Base-by-base conservation (phyloP, 2,888 invertebrate genomes). In the Eilema sororculum region DNA sequence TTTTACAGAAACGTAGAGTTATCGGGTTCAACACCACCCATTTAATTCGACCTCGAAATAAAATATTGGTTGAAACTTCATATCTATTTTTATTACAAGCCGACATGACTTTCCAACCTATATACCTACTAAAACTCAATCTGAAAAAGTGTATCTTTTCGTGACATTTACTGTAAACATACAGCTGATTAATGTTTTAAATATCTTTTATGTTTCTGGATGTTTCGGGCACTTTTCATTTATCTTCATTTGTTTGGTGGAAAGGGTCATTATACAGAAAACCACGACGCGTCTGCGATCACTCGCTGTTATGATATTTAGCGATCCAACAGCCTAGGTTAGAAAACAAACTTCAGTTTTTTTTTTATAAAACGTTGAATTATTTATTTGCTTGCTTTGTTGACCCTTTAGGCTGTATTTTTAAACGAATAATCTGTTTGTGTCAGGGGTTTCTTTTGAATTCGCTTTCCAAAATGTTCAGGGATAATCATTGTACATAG, bases 151-250 rank as follows among this genome's bases (percentile, higher is more conserved):
- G 20, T 20, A 6, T 46, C 52, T n/a, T 52, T 52, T 8, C n/a
- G 52, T 52, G n/a, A 52, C 52, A n/a, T 46, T 20, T n/a, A n/a
- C n/a, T 52, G n/a, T 52, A 52, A 52, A 52, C 52, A 52, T 52
- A 52, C 52, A 52, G n/a, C 9, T n/a, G 52, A 52, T 52, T 52
- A 52, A 52, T 20, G 52, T 52, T 20, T 52, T 52, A 52, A 52
- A 52, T 52, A 46, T 20, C 41, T 46, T 46, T 46, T 5, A 52
- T 52, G 52, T 52, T 52, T n/a, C 52, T 20, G 52, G 52, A 52
- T 52, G 52, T 52, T 52, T 52, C 9, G n/a, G 52, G n/a, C 20
- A 52, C 52, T 8, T n/a, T 52, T n/a, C 20, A 52, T 52, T 52
- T 52, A 52, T 52, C 52, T 52, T 52, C 20, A 52, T 52, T 52